A percentile compares a stretch with the other conserved stretches of the same genome.
phyloP scores from a whole-genome alignment of 2,888 invertebrate species.

The Yponomeuta cagnagella region DNA sequence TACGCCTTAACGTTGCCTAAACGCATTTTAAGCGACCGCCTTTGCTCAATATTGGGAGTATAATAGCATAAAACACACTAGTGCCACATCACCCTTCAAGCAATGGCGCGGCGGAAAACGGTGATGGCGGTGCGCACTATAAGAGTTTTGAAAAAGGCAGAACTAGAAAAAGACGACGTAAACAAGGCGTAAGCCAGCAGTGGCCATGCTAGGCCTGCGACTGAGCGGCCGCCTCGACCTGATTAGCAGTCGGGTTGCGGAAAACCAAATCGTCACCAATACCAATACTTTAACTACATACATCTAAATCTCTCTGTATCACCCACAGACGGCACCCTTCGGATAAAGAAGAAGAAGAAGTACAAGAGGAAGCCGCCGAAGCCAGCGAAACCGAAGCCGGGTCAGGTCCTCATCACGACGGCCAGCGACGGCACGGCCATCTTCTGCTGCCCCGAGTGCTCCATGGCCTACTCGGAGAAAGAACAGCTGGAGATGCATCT shows the following conservation, averaged over 20 bases:
- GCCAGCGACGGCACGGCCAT: constrained; percentile 84
- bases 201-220: constrained; percentile 16
- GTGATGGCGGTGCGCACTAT: constrained; percentile 12
- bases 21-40: too few relatives aligned
- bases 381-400: constrained; percentile 86
- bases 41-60: too few relatives aligned
- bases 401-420: constrained; percentile 84
- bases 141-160: constrained; percentile 16
- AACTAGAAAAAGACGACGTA: constrained; percentile 2
- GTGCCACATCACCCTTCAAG: too few relatives aligned
- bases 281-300: too few relatives aligned
- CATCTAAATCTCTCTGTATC: not conserved
- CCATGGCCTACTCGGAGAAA: constrained; percentile 88
- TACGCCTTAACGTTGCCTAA: too few relatives aligned
- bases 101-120: too few relatives aligned
- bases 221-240: constrained; percentile 19
- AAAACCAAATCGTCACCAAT: too few relatives aligned
- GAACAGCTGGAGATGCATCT: constrained; percentile 86
- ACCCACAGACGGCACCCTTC: constrained; percentile 41
- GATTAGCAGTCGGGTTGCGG: not conserved
- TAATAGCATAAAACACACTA: too few relatives aligned
- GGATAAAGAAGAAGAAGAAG: constrained; percentile 82
- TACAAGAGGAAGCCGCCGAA: constrained; percentile 88
- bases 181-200: constrained; percentile 15
- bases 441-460: constrained; percentile 88